phyloP scores from a whole-genome alignment of 2,113 vertebrate genomes.

The Nothoprocta perdicaria region DNA sequence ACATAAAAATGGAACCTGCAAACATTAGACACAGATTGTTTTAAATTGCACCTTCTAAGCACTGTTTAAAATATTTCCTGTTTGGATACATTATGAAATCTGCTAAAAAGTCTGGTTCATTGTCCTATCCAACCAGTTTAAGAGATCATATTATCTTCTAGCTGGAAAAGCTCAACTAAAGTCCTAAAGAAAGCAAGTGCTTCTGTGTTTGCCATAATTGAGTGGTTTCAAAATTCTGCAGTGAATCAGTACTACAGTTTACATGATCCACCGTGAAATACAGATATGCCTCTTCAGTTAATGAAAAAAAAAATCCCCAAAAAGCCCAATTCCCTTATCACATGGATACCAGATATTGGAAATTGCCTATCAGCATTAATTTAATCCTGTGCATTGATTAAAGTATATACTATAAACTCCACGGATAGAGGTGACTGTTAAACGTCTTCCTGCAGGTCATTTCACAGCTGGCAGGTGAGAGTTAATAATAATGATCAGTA shows the following conservation, averaged over 20 bases:
- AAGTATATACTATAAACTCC: slow-evolving; percentile 63
- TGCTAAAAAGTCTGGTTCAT: slow-evolving; percentile 36
- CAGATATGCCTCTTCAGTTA: slow-evolving; percentile 18
- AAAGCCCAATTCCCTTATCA: slow-evolving; percentile 68
- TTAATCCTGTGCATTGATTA: slow-evolving; percentile 73
- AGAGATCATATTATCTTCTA: not conserved
- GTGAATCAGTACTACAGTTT: not conserved
- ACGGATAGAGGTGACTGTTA: slow-evolving; percentile 58
- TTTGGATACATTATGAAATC: not conserved
- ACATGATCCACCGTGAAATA: slow-evolving; percentile 65
- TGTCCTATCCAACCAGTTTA: slow-evolving; percentile 17
- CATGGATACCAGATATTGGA: slow-evolving; percentile 64
- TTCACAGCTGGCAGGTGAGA: slow-evolving; percentile 71
- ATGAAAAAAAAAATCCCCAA: slow-evolving; percentile 37
- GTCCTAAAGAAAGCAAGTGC: slow-evolving; percentile 21
- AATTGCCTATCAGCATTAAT: slow-evolving; percentile 76
- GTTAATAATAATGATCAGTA: slow-evolving; percentile 69
- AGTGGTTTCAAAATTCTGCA: slow-evolving; percentile 18
- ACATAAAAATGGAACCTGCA: slow-evolving; percentile 2
- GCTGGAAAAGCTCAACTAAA: slow-evolving; percentile 12
- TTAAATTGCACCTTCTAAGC: slow-evolving; percentile 25
- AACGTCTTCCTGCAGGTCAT: slow-evolving; percentile 67
- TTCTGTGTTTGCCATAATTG: slow-evolving; percentile 23
- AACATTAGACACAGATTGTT: not conserved
- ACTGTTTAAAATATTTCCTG: slow-evolving; percentile 16